Base-by-base conservation (phyloP, 1,140 invertebrate genomes). In the Zophobas morio region DNA sequence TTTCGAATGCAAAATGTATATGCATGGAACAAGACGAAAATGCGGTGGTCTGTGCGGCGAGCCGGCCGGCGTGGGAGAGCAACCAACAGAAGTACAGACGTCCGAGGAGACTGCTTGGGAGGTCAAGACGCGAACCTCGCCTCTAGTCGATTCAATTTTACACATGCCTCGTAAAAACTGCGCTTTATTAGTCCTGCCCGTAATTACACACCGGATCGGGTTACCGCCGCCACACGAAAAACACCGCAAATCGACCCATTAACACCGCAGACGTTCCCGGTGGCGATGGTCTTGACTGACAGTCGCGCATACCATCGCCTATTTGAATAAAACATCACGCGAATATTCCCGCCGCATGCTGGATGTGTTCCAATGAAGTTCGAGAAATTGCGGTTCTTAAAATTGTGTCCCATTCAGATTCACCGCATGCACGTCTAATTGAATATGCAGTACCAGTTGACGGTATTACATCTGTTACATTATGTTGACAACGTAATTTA, bases 81-180 rank as follows among this genome's bases (percentile, higher is more conserved):
- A 20, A 20, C 20, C 20, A 20, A 20, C 37, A 42, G 36, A 33
- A 60, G 33, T 46, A 73, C 54, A 63, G 57, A 66, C 37, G 37
- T 66, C 39, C 54, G 60, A 36, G 39, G 60, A 76, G 75, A 76
- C 76, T 77, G 70, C 70, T 63, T 77, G 70, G 78, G 78, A 79
- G 78, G 78, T 79, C 78, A 79, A 79, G 76, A 63, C 63, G 66
- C 71, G 78, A 79, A 79, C 78, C 78, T 56, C 56, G 76, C 40
- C 37, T 66, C 39, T 39, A 66, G 60, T 39, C 60, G 60, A 66
- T 66, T 66, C 60, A 20, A 42, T 66, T 66, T 66, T 66, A 66
- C 60, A 66, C 60, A 66, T 36, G 60, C 37, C 60, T 66, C 60
- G 60, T 66, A 66, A 66, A 66, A 66, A 66, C 6, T 66, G 37